These are phyloP conservation scores for Hermaeophaga mercurialis DNA, from an alignment of 2,888 invertebrate genomes.

Conservation along the genomic window DNA sequence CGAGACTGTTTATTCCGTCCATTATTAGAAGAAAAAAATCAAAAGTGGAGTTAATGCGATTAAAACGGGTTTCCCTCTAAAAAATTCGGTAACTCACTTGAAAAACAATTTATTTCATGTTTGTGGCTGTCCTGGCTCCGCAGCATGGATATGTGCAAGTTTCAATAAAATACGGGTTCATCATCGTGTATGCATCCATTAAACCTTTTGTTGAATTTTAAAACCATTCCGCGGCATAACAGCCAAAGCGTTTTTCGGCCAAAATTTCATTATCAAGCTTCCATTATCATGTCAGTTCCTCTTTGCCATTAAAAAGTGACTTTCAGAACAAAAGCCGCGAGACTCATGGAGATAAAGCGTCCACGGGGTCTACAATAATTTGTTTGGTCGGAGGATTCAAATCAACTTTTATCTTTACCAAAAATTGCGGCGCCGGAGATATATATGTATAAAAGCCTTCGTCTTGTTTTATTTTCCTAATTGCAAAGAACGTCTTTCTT, in stretches of 20 bases:
- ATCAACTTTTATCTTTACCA: slow-evolving; percentile 23
- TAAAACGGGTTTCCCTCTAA: too few relatives aligned
- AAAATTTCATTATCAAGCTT: slow-evolving; percentile 20
- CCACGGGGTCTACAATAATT: slow-evolving; percentile 9
- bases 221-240: not conserved
- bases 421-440: too few relatives aligned
- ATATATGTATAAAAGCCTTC: too few relatives aligned
- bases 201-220: slow-evolving; percentile 6
- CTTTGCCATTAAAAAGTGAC: slow-evolving; percentile 20
- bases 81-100: too few relatives aligned
- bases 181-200: slow-evolving; percentile 5
- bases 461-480: too few relatives aligned
- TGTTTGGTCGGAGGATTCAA: slow-evolving; percentile 17
- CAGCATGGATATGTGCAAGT: not conserved
- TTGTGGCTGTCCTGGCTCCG: too few relatives aligned
- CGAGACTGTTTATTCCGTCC: too few relatives aligned
- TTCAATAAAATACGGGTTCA: slow-evolving; percentile 2
- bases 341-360: slow-evolving; percentile 13
- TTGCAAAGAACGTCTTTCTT: too few relatives aligned
- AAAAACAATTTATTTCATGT: too few relatives aligned
- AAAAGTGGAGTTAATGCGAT: too few relatives aligned
- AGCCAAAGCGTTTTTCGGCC: slow-evolving; percentile 2
- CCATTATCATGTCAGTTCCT: slow-evolving; percentile 20
- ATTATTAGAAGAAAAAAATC: too few relatives aligned
- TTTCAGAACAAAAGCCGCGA: slow-evolving; percentile 14